A percentile compares a stretch with the other conserved stretches of the same genome.
Conservation (phyloP, 2,888 invertebrate species). For the Euplexia lucipara region DNA sequence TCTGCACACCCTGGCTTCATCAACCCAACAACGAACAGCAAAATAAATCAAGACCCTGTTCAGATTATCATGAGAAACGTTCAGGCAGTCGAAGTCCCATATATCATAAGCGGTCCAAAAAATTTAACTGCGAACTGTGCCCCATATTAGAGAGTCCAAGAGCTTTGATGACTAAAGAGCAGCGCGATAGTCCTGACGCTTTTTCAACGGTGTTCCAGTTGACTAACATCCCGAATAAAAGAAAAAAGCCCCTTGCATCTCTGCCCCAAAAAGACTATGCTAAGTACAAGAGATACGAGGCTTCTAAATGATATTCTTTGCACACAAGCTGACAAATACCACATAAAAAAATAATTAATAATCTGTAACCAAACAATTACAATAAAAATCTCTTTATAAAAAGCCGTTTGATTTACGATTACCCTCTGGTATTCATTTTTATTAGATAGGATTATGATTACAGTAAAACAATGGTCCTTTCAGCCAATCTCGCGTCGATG, state of each 20-base stretch:
- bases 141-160: slow-evolving; percentile 66
- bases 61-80: slow-evolving; percentile 21
- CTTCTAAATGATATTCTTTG: background rate
- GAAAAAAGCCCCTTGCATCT: slow-evolving; percentile 66
- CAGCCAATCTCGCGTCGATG: slow-evolving; percentile 76
- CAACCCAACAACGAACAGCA: slow-evolving; percentile 3
- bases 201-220: slow-evolving; percentile 67
- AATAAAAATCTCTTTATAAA: slow-evolving; percentile 63
- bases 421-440: slow-evolving; percentile 19
- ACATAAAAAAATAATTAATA: slow-evolving; percentile 25
- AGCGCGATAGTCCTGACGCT: slow-evolving; percentile 67
- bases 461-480: slow-evolving; percentile 78
- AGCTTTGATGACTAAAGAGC: slow-evolving; percentile 62
- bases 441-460: slow-evolving; percentile 69
- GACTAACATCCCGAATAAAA: slow-evolving; percentile 66
- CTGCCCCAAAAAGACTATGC: background rate
- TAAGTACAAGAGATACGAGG: slow-evolving; percentile 1
- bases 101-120: slow-evolving; percentile 31
- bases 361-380: slow-evolving; percentile 30
- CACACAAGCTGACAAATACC: slow-evolving; percentile 45
- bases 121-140: slow-evolving; percentile 29
- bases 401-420: slow-evolving; percentile 62
- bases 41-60: slow-evolving; percentile 30
- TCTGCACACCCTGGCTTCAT: slow-evolving; percentile 24
- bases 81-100: slow-evolving; percentile 38